These are phyloP conservation scores for Drosophila melanica DNA, from an alignment of 1,140 invertebrate species.

Conservation along the genomic window DNA sequence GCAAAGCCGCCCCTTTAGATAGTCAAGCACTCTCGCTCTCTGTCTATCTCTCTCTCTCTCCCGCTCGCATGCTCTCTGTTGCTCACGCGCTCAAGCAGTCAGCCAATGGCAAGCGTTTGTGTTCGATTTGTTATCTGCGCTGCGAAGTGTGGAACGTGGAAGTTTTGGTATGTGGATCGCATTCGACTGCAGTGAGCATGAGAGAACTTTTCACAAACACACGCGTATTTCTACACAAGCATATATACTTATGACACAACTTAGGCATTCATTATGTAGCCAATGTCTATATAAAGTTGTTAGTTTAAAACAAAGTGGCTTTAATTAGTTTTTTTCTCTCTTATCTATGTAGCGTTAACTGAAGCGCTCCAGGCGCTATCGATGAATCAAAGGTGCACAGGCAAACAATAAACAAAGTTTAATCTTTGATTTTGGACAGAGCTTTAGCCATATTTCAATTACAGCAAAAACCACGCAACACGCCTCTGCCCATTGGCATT, in stretches of 20 bases:
- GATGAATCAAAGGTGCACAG: slow-evolving; percentile 11
- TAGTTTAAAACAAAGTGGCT: slow-evolving; percentile 48
- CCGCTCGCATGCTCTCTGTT: slow-evolving; percentile 2
- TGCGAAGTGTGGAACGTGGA: slow-evolving; percentile 67
- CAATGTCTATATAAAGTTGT: slow-evolving; percentile 37
- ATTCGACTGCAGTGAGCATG: slow-evolving; percentile 33
- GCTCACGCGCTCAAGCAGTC: neutral
- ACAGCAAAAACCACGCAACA: slow-evolving; percentile 52
- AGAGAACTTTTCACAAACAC: neutral
- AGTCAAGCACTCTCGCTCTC: neutral
- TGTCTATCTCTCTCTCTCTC: neutral
- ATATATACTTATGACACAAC: neutral
- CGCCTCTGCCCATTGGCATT: slow-evolving; percentile 42
- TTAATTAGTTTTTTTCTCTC: slow-evolving; percentile 54
- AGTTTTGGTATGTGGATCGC: slow-evolving; percentile 51
- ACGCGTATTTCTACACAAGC: neutral
- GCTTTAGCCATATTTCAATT: slow-evolving; percentile 70
- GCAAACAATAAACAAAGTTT: slow-evolving; percentile 50
- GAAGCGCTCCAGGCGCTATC: slow-evolving; percentile 6
- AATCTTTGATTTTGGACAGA: slow-evolving; percentile 46
- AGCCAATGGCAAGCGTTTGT: slow-evolving; percentile 61
- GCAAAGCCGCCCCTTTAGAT: slow-evolving; percentile 31
- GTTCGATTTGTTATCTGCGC: slow-evolving; percentile 50
- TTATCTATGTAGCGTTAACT: neutral
- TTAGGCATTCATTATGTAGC: slow-evolving; percentile 18